These are phyloP conservation scores for Ips typographus DNA, from an alignment of 1,140 invertebrate species.

Conservation along the genomic window DNA sequence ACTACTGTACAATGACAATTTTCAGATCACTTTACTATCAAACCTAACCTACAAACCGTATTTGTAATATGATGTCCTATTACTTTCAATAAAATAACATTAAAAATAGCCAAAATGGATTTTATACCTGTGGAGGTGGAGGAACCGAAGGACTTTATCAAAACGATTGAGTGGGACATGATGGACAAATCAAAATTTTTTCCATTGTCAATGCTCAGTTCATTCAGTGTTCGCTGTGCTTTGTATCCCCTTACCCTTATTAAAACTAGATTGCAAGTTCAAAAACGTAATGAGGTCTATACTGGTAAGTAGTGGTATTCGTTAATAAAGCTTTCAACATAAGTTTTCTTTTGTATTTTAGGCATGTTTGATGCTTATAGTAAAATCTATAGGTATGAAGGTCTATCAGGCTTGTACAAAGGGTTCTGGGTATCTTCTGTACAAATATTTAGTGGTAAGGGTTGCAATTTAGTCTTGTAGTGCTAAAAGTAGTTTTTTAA, in stretches of 20 bases:
- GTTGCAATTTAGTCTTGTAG: slow-evolving; percentile 7
- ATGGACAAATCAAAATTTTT: slow-evolving; percentile 95
- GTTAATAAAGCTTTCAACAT: not conserved
- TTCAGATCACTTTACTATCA: too few species aligned
- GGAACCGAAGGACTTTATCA: slow-evolving; percentile 57
- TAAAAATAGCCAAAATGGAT: slow-evolving; percentile 27
- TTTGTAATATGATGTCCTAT: too few species aligned
- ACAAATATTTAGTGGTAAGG: slow-evolving; percentile 61
- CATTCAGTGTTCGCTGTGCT: slow-evolving; percentile 83
- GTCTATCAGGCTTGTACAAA: slow-evolving; percentile 82
- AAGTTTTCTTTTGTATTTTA: slow-evolving; percentile 37
- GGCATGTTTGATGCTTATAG: slow-evolving; percentile 88
- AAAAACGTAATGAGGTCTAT: slow-evolving; percentile 82
- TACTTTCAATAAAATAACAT: too few species aligned
- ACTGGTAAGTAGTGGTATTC: slow-evolving; percentile 56
- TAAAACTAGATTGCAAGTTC: slow-evolving; percentile 92
- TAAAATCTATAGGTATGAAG: slow-evolving; percentile 89
- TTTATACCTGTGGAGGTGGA: slow-evolving; percentile 29
- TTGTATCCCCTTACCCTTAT: slow-evolving; percentile 96
- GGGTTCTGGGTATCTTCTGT: slow-evolving; percentile 94
- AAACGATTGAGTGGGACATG: slow-evolving; percentile 98
- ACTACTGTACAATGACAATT: too few species aligned
- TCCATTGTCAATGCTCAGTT: slow-evolving; percentile 85
- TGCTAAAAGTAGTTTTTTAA: slow-evolving; percentile 1
- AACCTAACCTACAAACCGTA: too few species aligned